phyloP scores from a whole-genome alignment of 2,888 invertebrate species.

The Xanthia icteritia region DNA sequence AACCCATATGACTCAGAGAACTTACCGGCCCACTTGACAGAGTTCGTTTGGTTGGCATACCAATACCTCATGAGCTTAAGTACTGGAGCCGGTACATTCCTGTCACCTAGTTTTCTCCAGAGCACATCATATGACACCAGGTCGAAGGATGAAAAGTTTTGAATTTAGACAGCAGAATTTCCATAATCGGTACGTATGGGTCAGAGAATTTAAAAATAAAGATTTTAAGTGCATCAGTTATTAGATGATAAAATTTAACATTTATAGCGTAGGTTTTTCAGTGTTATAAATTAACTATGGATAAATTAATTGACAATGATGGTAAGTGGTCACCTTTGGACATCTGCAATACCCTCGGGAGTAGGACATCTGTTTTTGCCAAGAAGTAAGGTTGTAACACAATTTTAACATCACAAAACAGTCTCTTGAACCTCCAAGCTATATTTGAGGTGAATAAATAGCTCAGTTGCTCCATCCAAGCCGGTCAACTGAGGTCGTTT shows the following conservation, averaged over 20 bases:
- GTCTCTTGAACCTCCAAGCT: not conserved
- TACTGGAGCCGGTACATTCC: no score
- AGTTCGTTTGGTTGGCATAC: no score
- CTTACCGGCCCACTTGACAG: no score
- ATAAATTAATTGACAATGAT: not conserved
- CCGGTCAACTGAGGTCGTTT: conserved; percentile 43
- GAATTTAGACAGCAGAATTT: conserved; percentile 19
- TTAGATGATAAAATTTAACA: not conserved
- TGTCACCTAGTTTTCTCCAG: no score
- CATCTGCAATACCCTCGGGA: not conserved
- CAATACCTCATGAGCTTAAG: no score
- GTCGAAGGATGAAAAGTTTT: conserved; percentile 42
- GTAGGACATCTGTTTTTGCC: not conserved
- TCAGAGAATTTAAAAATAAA: not conserved
- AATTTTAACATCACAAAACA: not conserved
- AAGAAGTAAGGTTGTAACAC: not conserved
- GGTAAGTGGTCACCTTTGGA: not conserved
- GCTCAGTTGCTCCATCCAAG: conserved; percentile 11
- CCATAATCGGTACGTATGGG: conserved; percentile 30
- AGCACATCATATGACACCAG: no score
- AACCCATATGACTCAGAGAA: no score
- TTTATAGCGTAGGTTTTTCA: not conserved
- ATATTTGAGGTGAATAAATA: conserved; percentile 24
- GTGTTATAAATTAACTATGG: not conserved
- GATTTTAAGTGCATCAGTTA: not conserved